phyloP scores from a whole-genome alignment of 2,113 vertebrate species.

The Oryzias melastigma region DNA sequence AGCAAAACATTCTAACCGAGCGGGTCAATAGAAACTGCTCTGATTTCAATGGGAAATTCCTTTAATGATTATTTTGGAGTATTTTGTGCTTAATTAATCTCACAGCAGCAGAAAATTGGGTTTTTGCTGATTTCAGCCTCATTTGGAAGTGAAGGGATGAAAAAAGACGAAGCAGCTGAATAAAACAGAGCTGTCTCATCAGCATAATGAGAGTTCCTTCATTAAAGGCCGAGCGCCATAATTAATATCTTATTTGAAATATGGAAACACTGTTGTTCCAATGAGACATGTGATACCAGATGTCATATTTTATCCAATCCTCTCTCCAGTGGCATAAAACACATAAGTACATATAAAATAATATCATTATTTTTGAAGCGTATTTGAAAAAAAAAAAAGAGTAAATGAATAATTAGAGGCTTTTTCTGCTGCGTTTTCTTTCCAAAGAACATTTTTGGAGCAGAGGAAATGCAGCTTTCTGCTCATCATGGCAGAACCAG shows the following conservation, averaged over 20 bases:
- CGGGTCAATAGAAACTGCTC: conserved; percentile 47
- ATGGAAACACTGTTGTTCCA: conserved; percentile 22
- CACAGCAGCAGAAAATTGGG: conserved; percentile 62
- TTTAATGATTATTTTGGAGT: conserved; percentile 70
- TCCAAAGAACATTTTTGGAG: conserved; percentile 51
- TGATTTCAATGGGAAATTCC: conserved; percentile 69
- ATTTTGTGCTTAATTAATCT: conserved; percentile 69
- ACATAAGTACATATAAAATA: conserved; percentile 17
- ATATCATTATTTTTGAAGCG: neutral
- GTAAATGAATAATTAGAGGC: neutral
- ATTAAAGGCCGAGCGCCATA: conserved; percentile 58
- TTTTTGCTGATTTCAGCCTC: conserved; percentile 55
- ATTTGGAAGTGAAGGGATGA: conserved; percentile 58
- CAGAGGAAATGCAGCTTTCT: conserved; percentile 43
- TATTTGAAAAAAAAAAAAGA: neutral
- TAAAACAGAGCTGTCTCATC: conserved; percentile 61
- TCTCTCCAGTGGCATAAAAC: conserved; percentile 18
- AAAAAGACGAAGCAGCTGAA: conserved; percentile 60
- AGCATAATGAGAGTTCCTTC: conserved; percentile 58
- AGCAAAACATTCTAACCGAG: conserved; percentile 63
- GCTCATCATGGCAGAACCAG: conserved; percentile 62
- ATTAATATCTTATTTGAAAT: conserved; percentile 50
- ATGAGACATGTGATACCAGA: conserved; percentile 27
- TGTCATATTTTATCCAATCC: conserved; percentile 39
- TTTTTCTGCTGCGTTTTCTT: conserved; percentile 9